Base-by-base conservation (phyloP, 2,888 invertebrate genomes). In the Torymus texanus region DNA sequence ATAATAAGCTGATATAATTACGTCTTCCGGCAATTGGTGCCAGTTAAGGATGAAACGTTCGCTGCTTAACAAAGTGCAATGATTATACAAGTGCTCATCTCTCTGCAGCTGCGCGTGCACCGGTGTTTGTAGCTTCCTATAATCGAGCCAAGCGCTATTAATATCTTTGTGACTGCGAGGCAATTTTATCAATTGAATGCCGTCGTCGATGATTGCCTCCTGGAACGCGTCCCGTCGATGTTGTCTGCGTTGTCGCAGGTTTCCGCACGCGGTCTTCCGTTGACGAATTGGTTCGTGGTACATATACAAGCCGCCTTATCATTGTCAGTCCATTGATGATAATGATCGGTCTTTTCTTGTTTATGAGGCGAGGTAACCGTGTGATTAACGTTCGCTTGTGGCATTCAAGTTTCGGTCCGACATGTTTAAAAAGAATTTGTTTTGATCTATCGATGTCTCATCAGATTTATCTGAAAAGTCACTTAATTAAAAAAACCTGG, bases 121-220 rank as follows among this genome's bases (percentile, higher is more conserved):
- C 81, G 78, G 74, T 66, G 75, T 72, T n/a, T n/a, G 29, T 29
- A 29, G 29, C 29, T 78, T 59, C 79, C 70, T 79, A 70, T 73
- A 77, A 78, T 79, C 80, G 65, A 77, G 65, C n/a, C n/a, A n/a
- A 77, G 81, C 63, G 78, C 81, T 83, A 84, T 84, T 84, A 85
- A 85, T 85, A 82, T 82, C 76, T 75, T 74, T 80, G 66, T 70
- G 79, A 68, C 75, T 72, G 55, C 76, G 66, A 84, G 83, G 83
- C 84, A 86, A 87, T 87, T 87, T 84, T 80, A 83, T 84, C 86
- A 87, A 88, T 87, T 87, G 85, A 86, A 85, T 82, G 76, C 83
- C 80, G 29, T 80, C 75, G 80, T 84, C 81, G 83, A 87, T 86
- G 86, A 87, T 87, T 84, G 85, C 84, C 79, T 78, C 74, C 79